Base-by-base conservation (phyloP, 1,140 invertebrate genomes). In the Scaptomyza montana region DNA sequence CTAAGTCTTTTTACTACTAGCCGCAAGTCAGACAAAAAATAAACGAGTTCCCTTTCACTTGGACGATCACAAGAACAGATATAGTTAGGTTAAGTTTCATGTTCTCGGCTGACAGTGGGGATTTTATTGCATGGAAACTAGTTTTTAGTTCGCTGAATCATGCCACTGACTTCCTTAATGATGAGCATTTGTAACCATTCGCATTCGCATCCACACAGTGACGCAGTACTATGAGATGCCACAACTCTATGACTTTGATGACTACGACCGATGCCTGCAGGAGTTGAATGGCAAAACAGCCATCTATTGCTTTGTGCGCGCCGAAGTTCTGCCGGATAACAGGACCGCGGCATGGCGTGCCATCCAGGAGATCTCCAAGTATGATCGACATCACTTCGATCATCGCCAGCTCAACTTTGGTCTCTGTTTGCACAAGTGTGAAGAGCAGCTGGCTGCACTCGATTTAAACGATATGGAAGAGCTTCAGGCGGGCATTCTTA, bases 191-290 rank as follows among this genome's bases (percentile, higher is more conserved):
- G 13, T 36, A 56, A 9, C 16, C 51, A 13, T 43, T 33, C 41
- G 45, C 41, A 36, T 41, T 56, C 62, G 33, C 30, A 19, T 50
- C 30, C 30, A 41, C n/a, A 56, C 92, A 92, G 92, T 92, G 76
- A 93, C 85, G n/a, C 92, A 93, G 65, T 94, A 94, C 78, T 85
- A 90, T 54, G 90, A 90, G 72, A 93, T 94, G 93, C 93, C 93
- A 9, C 77, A 89, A 6, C 71, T 94, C 2, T 94, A 91, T 73
- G 85, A 84, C 45, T 79, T 94, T 75, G 93, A 94, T 65, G 92
- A 93, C 68, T 94, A 93, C 56, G 89, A 92, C 21, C 77, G 84
- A 1, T 94, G 93, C 70, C 77, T 94, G 7, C 81, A 90, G 57
- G 80, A 92, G 41, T 79, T 81, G 3, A 56, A 65, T 1, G 46